Evolutionary conservation across 2,797 vertebrate genomes (phyloP), one percentile per base, ranked within the genome.

Genomic region (Diplodus puntazzo): DNA sequence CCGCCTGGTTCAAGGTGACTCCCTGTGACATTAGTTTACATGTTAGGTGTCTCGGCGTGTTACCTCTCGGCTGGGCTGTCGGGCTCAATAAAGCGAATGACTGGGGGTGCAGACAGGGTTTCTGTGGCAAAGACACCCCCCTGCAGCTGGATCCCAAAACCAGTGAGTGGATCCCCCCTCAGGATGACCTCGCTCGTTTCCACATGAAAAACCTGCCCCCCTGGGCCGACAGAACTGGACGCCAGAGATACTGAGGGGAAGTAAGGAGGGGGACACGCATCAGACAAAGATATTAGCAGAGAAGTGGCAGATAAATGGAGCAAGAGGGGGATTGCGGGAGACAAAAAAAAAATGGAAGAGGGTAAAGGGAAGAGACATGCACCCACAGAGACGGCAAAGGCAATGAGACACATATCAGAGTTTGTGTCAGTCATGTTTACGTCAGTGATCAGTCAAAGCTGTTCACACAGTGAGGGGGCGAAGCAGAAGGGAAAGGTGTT

Each of bases 21-120:
- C 58, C 46, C 68, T 80, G n/a, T 73, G 69, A 88, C 84, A 49
- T 86, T 79, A 80, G 75, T 91, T 91, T 83, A 74, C 67, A 74
- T 8, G 57, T 82, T 79, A 77, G 80, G 85, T 66, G 83, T 85
- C 85, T 80, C 45, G 43, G 74, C 50, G 54, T 0, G 64, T 86
- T 93, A 99, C 98, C 98, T 98, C 95, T 99, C 98, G 52, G 98
- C 98, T 0, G 98, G 97, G 89, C 98, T 99, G 96, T 99, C 98
- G 0, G 97, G 97, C 91, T 99, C 98, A 23, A 99, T 98, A 91
- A 99, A 99, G 87, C 97, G 96, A 91, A 99, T 95, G 62, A 97
- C 95, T 20, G 98, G 97, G 0, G 98, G 98, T 57, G 97, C 95
- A 1, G 98, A 98, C 85, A 99, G 94, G 23, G 97, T 97, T 92